phyloP scores from a whole-genome alignment of 2,113 vertebrate genomes.

The Columba livia region DNA sequence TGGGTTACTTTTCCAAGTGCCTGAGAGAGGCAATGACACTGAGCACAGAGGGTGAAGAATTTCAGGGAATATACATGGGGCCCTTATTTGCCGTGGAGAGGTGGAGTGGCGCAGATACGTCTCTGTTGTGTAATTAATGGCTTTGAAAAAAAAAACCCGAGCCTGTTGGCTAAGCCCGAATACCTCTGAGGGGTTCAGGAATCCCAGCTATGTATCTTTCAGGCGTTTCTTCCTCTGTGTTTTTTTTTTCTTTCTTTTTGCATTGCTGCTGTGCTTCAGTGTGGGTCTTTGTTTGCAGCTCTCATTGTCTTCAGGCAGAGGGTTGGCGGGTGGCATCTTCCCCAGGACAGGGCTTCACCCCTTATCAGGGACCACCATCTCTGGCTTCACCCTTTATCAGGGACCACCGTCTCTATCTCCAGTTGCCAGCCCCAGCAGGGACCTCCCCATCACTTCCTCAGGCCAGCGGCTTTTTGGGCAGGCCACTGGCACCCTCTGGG shows the following conservation, averaged over 20 bases:
- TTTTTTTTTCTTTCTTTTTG: background rate
- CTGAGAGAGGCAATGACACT: background rate
- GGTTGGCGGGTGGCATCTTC: background rate
- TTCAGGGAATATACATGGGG: background rate
- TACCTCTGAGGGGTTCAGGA: constrained; percentile 71
- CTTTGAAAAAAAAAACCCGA: background rate
- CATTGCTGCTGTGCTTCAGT: constrained; percentile 4
- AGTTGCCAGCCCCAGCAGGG: rapidly evolving
- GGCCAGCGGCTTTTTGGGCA: rapidly evolving
- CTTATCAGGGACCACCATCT: background rate
- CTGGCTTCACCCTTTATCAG: background rate
- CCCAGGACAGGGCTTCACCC: background rate
- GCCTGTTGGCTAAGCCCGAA: constrained; percentile 65
- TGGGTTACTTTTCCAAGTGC: background rate
- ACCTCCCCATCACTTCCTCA: background rate
- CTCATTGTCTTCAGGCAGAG: background rate
- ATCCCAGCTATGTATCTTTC: constrained; percentile 73
- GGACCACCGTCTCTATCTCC: background rate
- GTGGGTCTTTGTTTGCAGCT: background rate
- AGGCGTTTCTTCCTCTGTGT: constrained; percentile 34
- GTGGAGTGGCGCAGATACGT: constrained; percentile 45
- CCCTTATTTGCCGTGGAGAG: background rate
- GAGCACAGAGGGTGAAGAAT: background rate
- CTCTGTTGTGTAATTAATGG: constrained; percentile 70
- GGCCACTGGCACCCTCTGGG: background rate